Conservation (phyloP, 1,140 invertebrate genomes). For the Matsumurasca onukii region DNA sequence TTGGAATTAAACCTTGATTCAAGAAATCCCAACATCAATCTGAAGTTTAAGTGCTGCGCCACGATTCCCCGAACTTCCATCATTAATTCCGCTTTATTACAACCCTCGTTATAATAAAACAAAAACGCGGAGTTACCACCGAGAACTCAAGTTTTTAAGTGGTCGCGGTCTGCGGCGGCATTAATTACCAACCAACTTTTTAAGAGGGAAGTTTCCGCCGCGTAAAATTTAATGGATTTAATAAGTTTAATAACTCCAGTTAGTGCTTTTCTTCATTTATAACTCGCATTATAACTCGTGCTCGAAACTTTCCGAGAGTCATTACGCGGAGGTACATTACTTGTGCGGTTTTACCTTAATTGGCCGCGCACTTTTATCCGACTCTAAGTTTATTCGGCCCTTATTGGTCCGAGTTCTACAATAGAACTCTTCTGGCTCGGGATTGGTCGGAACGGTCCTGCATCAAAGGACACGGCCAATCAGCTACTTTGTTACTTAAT, state of each 20-base stretch:
- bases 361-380: not conserved
- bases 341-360: constrained; percentile 4
- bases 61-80: not conserved
- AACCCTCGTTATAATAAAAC: constrained; percentile 15
- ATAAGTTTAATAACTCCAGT: not conserved
- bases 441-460: not conserved
- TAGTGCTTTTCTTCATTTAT: not conserved
- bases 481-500: not conserved
- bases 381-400: not conserved
- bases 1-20: constrained; percentile 22
- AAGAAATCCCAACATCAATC: not conserved
- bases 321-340: not conserved
- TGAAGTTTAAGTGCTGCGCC: not conserved
- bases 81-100: constrained; percentile 25
- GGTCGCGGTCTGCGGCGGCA: not conserved
- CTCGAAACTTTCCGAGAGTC: constrained; percentile 18
- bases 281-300: not conserved
- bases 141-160: constrained; percentile 9
- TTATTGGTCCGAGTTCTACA: not conserved
- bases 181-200: constrained; percentile 5
- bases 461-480: not conserved
- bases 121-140: not conserved
- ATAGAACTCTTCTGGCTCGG: not conserved
- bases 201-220: not conserved
- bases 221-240: constrained; percentile 10